phyloP scores from a whole-genome alignment of 2,888 invertebrate genomes.

The Epinotia nisella region DNA sequence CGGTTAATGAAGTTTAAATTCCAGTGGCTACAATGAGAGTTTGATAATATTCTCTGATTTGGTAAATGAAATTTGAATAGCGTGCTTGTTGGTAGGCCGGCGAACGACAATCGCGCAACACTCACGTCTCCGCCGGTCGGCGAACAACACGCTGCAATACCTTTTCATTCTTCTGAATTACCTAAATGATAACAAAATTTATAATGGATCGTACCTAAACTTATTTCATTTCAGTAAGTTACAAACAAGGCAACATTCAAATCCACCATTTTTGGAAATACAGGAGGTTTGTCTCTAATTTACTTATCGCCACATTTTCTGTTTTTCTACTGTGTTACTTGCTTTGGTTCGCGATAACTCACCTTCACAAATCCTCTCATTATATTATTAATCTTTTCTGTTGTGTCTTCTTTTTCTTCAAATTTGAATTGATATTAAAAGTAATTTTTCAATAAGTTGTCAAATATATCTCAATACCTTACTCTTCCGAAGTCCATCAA shows the following conservation, averaged over 20 bases:
- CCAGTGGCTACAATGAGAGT: slow-evolving; percentile 36
- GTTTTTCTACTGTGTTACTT: background rate
- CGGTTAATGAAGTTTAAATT: slow-evolving; percentile 41
- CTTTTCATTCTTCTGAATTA: background rate
- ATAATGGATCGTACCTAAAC: too few species aligned
- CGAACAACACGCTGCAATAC: slow-evolving; percentile 12
- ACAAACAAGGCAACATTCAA: background rate
- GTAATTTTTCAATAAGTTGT: background rate
- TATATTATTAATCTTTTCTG: too few species aligned
- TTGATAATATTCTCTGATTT: slow-evolving; percentile 43
- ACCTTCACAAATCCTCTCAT: too few species aligned
- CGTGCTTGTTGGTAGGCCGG: slow-evolving; percentile 43
- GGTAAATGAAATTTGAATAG: slow-evolving; percentile 43
- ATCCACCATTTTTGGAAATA: background rate
- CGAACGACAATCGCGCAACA: slow-evolving; percentile 26
- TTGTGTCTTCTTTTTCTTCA: background rate
- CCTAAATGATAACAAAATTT: too few species aligned
- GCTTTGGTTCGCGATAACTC: too few species aligned
- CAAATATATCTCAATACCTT: too few species aligned
- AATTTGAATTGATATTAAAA: background rate
- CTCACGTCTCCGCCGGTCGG: slow-evolving; percentile 9
- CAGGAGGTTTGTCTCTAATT: too few species aligned
- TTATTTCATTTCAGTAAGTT: background rate
- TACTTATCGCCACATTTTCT: background rate
- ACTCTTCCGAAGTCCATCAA: too few species aligned